Evolutionary conservation across 1,140 invertebrate genomes (phyloP), one percentile per base, ranked within the genome.

Genomic region (Zophobas atratus): DNA sequence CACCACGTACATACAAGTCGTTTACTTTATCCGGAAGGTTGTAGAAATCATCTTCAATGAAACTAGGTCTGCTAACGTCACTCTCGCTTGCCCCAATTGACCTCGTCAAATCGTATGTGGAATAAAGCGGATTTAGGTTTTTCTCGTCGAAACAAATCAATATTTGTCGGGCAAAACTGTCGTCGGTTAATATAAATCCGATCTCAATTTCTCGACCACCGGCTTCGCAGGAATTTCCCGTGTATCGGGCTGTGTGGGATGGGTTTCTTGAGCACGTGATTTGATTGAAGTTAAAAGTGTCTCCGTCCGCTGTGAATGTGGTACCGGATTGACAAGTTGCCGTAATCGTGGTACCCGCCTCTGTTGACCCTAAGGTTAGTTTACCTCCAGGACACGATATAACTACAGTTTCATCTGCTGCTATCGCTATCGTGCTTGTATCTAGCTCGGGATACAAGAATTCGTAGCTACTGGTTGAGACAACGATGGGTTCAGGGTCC

Each of bases 241-340:
- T 84, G 51, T 85, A 86, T 32, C 73, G 46, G 1, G 87, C 87
- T 51, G 82, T 84, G 73, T 86, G 85, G 38, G 74, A 70, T 0
- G 84, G 83, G 81, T 83, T 83, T 36, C 81, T 79, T 8, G 83
- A 86, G 78, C 85, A 88, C 33, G 71, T 57, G 2, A 88, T 80
- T 70, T 86, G 80, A 76, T 84, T 84, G 76, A 87, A 85, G 3
- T 76, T 33, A 5, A 78, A 49, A 1, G 6, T 57, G 32, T 71
- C 48, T 0, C 49, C 73, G 8, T 76, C 55, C 35, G 77, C 38
- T 1, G 39, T 33, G 43, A 81, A 81, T 53, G 76, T n/a, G n/a
- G 2, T 71, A 33, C 57, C 70, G 3, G 74, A 74, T 34, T 35
- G 6, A 57, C 77, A 81, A n/a, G 56, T 57, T 3, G 67, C 79